Conservation (phyloP, 2,888 invertebrate genomes). For the Antheraea yamamai region DNA sequence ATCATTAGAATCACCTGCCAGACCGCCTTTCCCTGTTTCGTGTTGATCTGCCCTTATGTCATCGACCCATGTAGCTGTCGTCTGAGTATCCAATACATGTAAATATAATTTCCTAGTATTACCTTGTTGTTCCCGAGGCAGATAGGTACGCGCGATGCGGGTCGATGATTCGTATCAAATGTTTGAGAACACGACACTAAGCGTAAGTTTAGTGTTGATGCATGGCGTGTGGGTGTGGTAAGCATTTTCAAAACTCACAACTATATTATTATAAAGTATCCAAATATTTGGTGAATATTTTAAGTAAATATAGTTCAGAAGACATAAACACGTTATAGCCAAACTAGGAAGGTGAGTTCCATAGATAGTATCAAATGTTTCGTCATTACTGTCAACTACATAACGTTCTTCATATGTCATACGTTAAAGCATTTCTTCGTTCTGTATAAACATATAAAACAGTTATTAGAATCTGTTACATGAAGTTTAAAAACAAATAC, state of each 20-base stretch:
- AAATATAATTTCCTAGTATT: conserved; percentile 32
- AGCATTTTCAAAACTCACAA: conserved; percentile 22
- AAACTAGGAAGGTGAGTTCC: not conserved
- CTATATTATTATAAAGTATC: conserved; percentile 11
- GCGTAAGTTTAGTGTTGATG: conserved; percentile 8
- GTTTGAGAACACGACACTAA: conserved; percentile 25
- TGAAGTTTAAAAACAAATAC: conserved; percentile 1
- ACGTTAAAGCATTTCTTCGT: not conserved
- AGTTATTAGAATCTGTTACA: conserved; percentile 2
- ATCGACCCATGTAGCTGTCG: conserved; percentile 33
- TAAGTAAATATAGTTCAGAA: conserved; percentile 13
- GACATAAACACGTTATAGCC: conserved; percentile 5
- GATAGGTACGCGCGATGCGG: conserved; percentile 33
- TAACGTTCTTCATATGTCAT: not conserved
- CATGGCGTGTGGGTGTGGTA: conserved; percentile 24
- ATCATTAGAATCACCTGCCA: conserved; percentile 24
- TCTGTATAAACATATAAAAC: not conserved
- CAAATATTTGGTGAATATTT: conserved; percentile 12
- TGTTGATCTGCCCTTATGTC: conserved; percentile 26
- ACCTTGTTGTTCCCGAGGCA: conserved; percentile 28
- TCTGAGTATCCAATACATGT: conserved; percentile 32
- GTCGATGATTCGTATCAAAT: conserved; percentile 37
- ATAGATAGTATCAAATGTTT: conserved; percentile 3
- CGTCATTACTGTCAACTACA: not conserved
- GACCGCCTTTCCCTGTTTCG: conserved; percentile 22